These are phyloP conservation scores for Cabera pusaria DNA, from an alignment of 2,888 invertebrate species.

Conservation along the genomic window DNA sequence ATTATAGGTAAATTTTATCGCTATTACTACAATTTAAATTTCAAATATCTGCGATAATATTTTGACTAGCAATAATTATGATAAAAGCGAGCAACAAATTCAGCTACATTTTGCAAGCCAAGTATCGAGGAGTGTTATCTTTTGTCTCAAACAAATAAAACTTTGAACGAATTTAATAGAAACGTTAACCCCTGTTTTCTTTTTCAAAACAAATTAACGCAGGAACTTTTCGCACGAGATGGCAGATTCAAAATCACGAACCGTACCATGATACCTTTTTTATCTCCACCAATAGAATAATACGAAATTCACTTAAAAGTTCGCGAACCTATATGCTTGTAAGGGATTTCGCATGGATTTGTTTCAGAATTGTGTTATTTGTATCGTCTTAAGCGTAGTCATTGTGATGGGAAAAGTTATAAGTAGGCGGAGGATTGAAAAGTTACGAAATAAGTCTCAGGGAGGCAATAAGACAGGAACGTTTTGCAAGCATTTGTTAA, in stretches of 20 bases:
- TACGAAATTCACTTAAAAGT: slow-evolving; percentile 42
- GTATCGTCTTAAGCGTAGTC: slow-evolving; percentile 64
- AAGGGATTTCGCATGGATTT: slow-evolving; percentile 48
- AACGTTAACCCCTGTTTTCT: neutral
- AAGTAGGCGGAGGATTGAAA: slow-evolving; percentile 65
- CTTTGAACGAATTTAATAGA: neutral
- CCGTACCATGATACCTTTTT: slow-evolving; percentile 18
- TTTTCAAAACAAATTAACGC: slow-evolving; percentile 2
- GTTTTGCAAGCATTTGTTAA: slow-evolving; percentile 62
- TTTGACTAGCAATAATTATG: too few species aligned
- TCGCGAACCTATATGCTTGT: slow-evolving; percentile 39
- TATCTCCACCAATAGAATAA: slow-evolving; percentile 27
- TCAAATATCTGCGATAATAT: too few species aligned
- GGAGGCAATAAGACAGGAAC: slow-evolving; percentile 56
- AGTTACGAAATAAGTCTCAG: slow-evolving; percentile 60
- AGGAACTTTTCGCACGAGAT: slow-evolving; percentile 6
- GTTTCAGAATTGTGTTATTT: slow-evolving; percentile 58
- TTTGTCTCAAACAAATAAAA: too few species aligned
- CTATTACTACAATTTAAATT: too few species aligned
- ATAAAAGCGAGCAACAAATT: too few species aligned
- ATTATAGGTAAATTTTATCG: too few species aligned
- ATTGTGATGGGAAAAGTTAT: slow-evolving; percentile 73
- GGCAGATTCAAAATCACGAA: slow-evolving; percentile 15
- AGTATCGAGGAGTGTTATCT: too few species aligned
- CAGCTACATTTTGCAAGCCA: too few species aligned